Conservation (phyloP, 2,113 vertebrate species). For the Cinclus cinclus region DNA sequence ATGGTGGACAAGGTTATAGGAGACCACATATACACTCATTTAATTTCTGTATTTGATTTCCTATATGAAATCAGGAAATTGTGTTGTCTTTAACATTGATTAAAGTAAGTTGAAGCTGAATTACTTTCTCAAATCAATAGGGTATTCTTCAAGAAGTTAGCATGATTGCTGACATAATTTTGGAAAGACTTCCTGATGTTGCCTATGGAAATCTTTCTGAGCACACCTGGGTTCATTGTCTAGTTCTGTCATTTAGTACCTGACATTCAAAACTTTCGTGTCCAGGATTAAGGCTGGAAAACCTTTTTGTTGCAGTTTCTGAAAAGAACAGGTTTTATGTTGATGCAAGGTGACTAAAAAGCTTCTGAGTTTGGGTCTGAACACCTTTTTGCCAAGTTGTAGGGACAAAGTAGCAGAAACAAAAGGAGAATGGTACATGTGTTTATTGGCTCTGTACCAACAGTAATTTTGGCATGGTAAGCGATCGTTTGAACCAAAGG, state of each 20-base stretch:
- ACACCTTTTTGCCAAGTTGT: background rate
- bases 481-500: background rate
- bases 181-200: background rate
- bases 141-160: background rate
- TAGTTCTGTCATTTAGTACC: background rate
- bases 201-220: background rate
- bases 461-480: background rate
- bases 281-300: background rate
- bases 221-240: background rate
- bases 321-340: background rate
- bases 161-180: background rate
- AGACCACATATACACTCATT: background rate
- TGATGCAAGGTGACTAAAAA: background rate
- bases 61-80: background rate
- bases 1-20: background rate
- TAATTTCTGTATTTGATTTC: background rate
- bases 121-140: background rate
- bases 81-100: background rate
- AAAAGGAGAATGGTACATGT: background rate
- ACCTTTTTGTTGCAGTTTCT: background rate
- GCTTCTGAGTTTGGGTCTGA: background rate
- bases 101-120: background rate
- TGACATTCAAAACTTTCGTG: background rate
- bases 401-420: background rate
- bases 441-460: background rate